Conservation (phyloP, 2,797 vertebrate genomes). For the Crenuchus spilurus region DNA sequence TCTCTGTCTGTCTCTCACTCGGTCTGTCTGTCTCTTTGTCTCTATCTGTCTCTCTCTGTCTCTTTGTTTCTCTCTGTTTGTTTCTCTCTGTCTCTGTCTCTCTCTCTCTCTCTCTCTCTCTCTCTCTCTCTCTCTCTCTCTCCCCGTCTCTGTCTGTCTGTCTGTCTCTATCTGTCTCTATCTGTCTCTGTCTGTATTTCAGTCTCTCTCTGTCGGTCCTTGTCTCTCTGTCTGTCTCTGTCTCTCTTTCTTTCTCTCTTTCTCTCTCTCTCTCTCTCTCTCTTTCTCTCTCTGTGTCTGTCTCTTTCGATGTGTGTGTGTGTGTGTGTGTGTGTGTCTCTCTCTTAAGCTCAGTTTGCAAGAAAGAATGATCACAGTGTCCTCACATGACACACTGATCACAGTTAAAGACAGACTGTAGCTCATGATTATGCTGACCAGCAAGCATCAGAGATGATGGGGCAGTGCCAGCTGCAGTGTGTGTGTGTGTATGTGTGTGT, state of each 20-base stretch:
- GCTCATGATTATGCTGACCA: constrained; percentile 45
- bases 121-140: not conserved
- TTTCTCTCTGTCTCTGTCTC: no score
- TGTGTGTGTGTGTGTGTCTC: no score
- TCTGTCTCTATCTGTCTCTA: no score
- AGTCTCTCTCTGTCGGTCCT: no score
- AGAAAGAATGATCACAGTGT: constrained; percentile 6
- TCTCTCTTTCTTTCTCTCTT: constrained; percentile 1
- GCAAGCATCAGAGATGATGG: constrained; percentile 50
- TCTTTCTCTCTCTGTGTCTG: constrained; percentile 5
- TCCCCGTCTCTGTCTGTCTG: constrained; percentile 4
- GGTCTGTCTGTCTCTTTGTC: not conserved
- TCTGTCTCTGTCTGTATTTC: no score
- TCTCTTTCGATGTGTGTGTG: no score
- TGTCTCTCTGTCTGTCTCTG: not conserved
- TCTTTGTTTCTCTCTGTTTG: constrained; percentile 2
- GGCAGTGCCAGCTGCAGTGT: constrained; percentile 60
- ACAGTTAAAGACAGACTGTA: constrained; percentile 32
- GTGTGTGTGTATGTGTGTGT: constrained; percentile 36
- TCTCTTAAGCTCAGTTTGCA: constrained; percentile 24
- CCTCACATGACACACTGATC: constrained; percentile 34
- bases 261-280: not conserved
- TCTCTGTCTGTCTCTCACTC: no score
- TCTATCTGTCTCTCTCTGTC: not conserved
- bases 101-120: constrained; percentile 1